Percentiles rank a stretch among this genome's conserved stretches.
These are phyloP conservation scores for Monoplex corrugatus DNA, from an alignment of 2,888 invertebrate genomes.

Conservation along the genomic window DNA sequence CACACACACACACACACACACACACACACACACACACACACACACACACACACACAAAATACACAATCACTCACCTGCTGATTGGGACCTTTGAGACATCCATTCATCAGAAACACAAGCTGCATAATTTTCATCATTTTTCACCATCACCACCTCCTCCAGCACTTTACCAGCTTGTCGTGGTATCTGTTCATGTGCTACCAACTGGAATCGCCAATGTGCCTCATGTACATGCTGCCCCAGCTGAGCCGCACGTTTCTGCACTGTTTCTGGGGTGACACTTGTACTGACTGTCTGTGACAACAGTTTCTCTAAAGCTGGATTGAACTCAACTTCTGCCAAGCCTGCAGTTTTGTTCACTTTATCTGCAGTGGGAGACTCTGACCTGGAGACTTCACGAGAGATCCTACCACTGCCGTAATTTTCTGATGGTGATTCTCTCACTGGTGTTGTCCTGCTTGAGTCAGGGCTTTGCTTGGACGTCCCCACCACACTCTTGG, in stretches of 20 bases:
- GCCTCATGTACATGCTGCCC: slow-evolving; percentile 86
- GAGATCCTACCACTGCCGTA: background rate
- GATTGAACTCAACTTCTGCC: slow-evolving; percentile 56
- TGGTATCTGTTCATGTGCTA: slow-evolving; percentile 80
- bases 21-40: background rate
- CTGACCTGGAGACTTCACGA: background rate
- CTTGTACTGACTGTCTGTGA: slow-evolving; percentile 67
- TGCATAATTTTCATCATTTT: slow-evolving; percentile 59
- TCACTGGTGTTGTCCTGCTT: background rate
- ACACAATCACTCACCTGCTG: background rate
- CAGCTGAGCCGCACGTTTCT: slow-evolving; percentile 81
- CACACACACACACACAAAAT: background rate
- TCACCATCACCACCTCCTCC: slow-evolving; percentile 62
- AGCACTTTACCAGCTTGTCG: slow-evolving; percentile 67
- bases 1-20: background rate
- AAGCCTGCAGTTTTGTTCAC: background rate
- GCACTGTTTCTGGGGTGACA: slow-evolving; percentile 65
- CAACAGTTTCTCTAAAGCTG: slow-evolving; percentile 66
- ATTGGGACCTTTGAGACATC: slow-evolving; percentile 9
- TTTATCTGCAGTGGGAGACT: slow-evolving; percentile 3
- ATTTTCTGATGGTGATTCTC: too few relatives aligned
- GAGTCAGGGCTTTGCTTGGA: background rate
- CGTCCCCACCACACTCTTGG: background rate
- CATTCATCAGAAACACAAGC: slow-evolving; percentile 47
- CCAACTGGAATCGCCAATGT: slow-evolving; percentile 88